Conservation (phyloP, 2,888 invertebrate genomes). For the Drepanosiphum platanoidis region DNA sequence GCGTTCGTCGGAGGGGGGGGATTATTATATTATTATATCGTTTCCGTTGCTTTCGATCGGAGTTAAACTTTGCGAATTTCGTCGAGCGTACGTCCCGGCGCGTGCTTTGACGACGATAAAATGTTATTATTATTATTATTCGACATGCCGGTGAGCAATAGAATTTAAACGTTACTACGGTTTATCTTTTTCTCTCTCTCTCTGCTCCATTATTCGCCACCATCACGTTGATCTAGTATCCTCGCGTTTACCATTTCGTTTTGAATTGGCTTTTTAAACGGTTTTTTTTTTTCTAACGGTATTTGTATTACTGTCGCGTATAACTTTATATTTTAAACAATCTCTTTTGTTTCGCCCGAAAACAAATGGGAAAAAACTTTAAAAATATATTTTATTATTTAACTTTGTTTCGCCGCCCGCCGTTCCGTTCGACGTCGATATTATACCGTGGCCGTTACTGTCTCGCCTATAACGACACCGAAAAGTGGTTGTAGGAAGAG, state of each 20-base stretch:
- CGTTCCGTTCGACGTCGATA: not conserved
- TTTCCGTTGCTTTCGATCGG: not conserved
- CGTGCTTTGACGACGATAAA: not conserved
- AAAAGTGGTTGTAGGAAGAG: no score
- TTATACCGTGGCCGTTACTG: not conserved
- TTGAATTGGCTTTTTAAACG: constrained; percentile 2
- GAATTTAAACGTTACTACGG: not conserved
- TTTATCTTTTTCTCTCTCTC: not conserved
- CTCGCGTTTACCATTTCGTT: not conserved
- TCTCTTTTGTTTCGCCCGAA: not conserved
- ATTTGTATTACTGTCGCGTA: not conserved
- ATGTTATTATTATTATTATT: not conserved
- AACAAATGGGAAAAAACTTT: not conserved
- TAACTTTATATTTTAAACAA: not conserved
- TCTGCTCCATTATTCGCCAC: not conserved
- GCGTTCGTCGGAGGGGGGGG: no score
- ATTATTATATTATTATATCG: no score
- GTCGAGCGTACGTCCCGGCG: not conserved
- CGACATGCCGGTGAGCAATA: not conserved
- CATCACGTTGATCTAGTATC: not conserved
- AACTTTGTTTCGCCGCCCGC: not conserved
- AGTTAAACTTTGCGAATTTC: not conserved
- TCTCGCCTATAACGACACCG: not conserved
- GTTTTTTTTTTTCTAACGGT: not conserved
- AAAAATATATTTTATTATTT: not conserved